A percentile compares a stretch with the other conserved stretches of the same genome.
phyloP scores from a whole-genome alignment of 2,888 invertebrate species.

The Aporophyla lueneburgensis region DNA sequence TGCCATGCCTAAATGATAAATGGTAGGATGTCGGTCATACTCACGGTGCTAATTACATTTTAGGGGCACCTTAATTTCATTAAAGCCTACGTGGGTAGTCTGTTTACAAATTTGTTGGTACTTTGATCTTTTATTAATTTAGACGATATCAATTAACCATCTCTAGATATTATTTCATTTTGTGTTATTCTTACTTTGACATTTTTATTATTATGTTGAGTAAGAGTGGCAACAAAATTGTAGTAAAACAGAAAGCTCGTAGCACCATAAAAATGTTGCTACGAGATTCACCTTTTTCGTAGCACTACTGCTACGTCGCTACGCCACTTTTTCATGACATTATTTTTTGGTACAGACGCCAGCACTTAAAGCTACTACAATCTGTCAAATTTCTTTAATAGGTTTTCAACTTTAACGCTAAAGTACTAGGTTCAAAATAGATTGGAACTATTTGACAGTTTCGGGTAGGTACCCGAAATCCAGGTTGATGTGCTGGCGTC shows the following conservation, averaged over 20 bases:
- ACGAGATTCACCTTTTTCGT: conserved; percentile 49
- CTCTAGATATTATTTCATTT: not conserved
- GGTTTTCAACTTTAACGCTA: too few species aligned
- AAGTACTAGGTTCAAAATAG: too few species aligned
- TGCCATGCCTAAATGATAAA: conserved; percentile 24
- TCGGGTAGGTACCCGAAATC: too few species aligned
- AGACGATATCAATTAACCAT: not conserved
- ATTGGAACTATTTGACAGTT: too few species aligned
- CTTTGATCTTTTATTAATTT: not conserved
- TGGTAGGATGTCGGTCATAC: conserved; percentile 1
- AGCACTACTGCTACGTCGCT: conserved; percentile 58
- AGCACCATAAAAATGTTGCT: conserved; percentile 53
- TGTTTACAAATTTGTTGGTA: not conserved
- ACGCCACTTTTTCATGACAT: conserved; percentile 1
- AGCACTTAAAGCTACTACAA: too few species aligned
- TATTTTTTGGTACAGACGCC: conserved; percentile 7
- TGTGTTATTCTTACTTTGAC: not conserved
- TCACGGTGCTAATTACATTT: conserved; percentile 32
- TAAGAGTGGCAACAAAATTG: conserved; percentile 24
- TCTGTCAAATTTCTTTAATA: too few species aligned
- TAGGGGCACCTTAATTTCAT: conserved; percentile 16
- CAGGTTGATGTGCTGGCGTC: too few species aligned
- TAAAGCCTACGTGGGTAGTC: not conserved
- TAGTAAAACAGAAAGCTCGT: conserved; percentile 63
- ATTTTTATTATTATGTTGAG: conserved; percentile 16